Percentiles rank a stretch among this genome's conserved stretches.
Evolutionary conservation across 2,113 vertebrate genomes (phyloP).

Genomic region (Leptosomus discolor): DNA sequence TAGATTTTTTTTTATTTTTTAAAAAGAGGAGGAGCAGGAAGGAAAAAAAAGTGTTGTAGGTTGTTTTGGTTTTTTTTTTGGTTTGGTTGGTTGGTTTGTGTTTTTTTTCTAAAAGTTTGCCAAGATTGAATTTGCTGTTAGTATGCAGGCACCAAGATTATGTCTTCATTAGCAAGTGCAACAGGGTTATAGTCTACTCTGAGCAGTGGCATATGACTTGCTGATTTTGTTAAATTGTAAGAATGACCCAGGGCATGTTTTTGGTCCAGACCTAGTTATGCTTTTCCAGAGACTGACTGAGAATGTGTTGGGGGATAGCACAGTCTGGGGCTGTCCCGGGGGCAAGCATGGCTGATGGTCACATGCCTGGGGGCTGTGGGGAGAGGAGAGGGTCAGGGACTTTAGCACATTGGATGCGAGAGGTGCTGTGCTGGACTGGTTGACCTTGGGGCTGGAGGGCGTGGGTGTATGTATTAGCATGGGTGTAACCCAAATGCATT

Average conservation of each 20-base stretch:
- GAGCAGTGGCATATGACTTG: neutral
- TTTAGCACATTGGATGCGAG: rapidly evolving
- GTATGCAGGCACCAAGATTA: neutral
- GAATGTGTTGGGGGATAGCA: rapidly evolving
- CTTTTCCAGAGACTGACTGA: neutral
- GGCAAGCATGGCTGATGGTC: rapidly evolving
- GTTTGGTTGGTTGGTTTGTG: too few species aligned
- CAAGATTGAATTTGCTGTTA: neutral
- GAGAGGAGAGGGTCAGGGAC: neutral
- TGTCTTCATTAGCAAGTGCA: neutral
- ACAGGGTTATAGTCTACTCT: neutral
- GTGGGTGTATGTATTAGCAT: neutral
- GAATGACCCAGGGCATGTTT: neutral
- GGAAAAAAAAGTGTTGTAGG: neutral
- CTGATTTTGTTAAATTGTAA: neutral
- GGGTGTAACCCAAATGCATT: neutral
- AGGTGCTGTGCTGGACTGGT: rapidly evolving
- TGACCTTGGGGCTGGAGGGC: neutral
- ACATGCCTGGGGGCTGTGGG: rapidly evolving
- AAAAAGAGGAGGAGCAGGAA: neutral
- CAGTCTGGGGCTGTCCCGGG: neutral
- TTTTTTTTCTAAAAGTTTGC: too few species aligned
- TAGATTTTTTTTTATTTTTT: neutral
- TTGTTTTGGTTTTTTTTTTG: neutral
- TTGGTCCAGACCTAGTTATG: neutral